phyloP scores from a whole-genome alignment of 2,888 invertebrate genomes.

The Drosophila gaucha region DNA sequence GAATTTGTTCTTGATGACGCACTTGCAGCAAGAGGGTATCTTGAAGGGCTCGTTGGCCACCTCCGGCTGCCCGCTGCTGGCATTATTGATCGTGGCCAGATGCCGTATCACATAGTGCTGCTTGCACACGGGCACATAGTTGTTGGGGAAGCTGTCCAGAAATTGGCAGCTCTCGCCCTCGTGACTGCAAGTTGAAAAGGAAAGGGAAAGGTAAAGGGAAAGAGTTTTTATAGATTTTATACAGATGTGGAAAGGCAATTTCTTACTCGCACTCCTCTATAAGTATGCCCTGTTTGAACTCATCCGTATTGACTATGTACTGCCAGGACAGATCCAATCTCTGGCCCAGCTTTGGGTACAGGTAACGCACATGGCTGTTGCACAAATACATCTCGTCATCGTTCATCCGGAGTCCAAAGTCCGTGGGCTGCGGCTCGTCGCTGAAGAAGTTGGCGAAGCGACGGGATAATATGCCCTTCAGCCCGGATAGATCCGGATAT shows the following conservation, averaged over 20 bases:
- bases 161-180: constrained; percentile 85
- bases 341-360: constrained; percentile 87
- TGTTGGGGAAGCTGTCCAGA: constrained; percentile 57
- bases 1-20: constrained; percentile 85
- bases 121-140: constrained; percentile 60
- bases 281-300: constrained; percentile 89
- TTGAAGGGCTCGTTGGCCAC: constrained; percentile 86
- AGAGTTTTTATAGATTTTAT: too few species aligned
- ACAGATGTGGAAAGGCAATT: too few species aligned
- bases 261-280: constrained; percentile 91
- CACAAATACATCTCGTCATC: constrained; percentile 85
- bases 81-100: constrained; percentile 86
- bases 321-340: constrained; percentile 89
- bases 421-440: constrained; percentile 83
- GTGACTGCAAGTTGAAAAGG: constrained; percentile 81
- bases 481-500: constrained; percentile 83
- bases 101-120: constrained; percentile 74
- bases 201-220: not conserved
- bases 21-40: constrained; percentile 92
- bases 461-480: constrained; percentile 74
- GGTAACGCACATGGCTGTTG: constrained; percentile 83
- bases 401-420: constrained; percentile 86
- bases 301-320: constrained; percentile 89
- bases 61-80: constrained; percentile 78
- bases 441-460: constrained; percentile 81